Evolutionary conservation across 2,888 invertebrate genomes (phyloP), one percentile per base, ranked within the genome.

Genomic region (Eilema depressum): DNA sequence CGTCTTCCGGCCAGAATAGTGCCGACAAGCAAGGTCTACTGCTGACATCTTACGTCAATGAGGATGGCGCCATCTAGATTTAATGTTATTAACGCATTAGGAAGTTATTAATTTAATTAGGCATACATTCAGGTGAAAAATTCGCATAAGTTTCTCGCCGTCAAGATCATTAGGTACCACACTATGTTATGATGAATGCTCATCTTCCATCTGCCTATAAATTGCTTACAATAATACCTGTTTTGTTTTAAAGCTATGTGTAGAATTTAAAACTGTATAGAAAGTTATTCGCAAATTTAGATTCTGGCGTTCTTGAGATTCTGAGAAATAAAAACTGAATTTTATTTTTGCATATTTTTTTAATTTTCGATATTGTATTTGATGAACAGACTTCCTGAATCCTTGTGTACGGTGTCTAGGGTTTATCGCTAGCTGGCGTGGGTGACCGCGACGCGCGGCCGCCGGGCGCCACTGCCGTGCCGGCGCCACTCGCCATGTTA

Each of bases 401-500:
- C 75, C 70, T 79, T 74, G 71, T 75, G 71, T 53, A 53, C 75
- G 75, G 71, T 80, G 80, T 80, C 80, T 81, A 83, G 81, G 83
- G 82, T 83, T 81, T 78, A 81, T 79, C 76, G 73, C 74, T 78
- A 75, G 83, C 83, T 80, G 76, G 86, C 84, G 83, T 83, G 84
- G 82, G 82, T 77, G 82, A 75, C 63, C 75, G 70, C 80, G 83
- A 76, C 82, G 80, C 85, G 90, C 90, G 91, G 90, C 90, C 86
- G 89, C 84, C 88, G 89, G 91, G 92, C 93, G 92, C 93, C 93
- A 90, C 74, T 83, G 83, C 88, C 89, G 93, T 83, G 83, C 88
- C 89, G 93, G 94, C 94, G 94, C 94, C 94, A 92, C 88, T 89
- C 90, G 90, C 88, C 92, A 86, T 88, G 92, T 90, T 93, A 91